Percentiles rank a stretch among this genome's conserved stretches.
phyloP scores from a whole-genome alignment of 2,797 vertebrate species.

The Scyliorhinus canicula region DNA sequence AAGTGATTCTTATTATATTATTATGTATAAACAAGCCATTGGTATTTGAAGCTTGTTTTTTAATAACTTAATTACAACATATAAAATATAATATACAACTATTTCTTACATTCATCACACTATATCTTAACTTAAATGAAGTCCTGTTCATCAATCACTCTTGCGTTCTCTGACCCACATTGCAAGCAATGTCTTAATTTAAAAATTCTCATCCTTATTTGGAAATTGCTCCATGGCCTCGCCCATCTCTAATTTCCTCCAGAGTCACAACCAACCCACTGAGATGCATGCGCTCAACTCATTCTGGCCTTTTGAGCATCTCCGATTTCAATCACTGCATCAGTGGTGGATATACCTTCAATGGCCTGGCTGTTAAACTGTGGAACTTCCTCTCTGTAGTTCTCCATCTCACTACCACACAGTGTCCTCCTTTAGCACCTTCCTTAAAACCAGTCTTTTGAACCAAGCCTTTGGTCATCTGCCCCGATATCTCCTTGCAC shows the following conservation, averaged over 20 bases:
- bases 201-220: background rate
- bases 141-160: background rate
- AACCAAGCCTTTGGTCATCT: background rate
- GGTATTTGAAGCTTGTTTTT: too few species aligned
- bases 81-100: too few species aligned
- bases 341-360: background rate
- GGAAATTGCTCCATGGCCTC: background rate
- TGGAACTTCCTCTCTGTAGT: background rate
- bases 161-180: background rate
- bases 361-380: background rate
- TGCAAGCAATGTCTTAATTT: background rate
- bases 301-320: background rate
- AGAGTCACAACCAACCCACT: too few species aligned
- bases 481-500: background rate
- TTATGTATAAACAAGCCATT: too few species aligned
- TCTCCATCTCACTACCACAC: too few species aligned
- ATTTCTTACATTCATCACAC: too few species aligned
- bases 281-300: background rate
- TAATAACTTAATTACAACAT: too few species aligned
- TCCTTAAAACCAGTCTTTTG: background rate
- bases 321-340: background rate
- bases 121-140: background rate
- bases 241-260: too few species aligned
- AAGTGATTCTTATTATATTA: too few species aligned
- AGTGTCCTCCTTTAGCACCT: too few species aligned